Evolutionary conservation across 1,140 invertebrate species (phyloP).

Genomic region (Melanaphis sacchari): DNA sequence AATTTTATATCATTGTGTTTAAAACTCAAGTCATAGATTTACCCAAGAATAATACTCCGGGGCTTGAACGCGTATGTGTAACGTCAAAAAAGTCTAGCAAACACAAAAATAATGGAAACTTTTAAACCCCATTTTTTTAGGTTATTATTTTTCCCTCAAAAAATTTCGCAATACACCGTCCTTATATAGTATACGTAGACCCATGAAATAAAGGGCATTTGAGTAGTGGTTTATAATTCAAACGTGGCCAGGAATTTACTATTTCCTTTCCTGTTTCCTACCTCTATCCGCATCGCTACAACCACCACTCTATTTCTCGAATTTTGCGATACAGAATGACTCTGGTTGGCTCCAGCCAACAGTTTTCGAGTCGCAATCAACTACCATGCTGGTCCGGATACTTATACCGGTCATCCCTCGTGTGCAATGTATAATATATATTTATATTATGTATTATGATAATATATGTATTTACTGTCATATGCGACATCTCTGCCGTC

Average conservation of each 20-base stretch:
- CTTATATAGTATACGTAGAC: background rate
- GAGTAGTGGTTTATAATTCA: conserved; percentile 21
- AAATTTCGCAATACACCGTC: background rate
- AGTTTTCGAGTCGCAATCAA: background rate
- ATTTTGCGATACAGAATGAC: background rate
- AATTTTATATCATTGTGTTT: background rate
- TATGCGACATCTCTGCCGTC: background rate
- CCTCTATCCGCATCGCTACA: background rate
- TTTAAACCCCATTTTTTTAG: background rate
- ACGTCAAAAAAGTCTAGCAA: background rate
- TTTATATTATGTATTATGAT: background rate
- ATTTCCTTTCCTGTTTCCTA: background rate
- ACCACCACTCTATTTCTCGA: background rate
- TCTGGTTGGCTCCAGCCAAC: background rate
- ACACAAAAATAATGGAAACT: background rate
- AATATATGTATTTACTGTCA: background rate
- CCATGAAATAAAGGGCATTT: background rate
- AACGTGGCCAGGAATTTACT: background rate
- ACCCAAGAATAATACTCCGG: background rate
- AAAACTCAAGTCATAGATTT: background rate
- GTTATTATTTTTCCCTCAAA: background rate
- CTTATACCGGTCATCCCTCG: background rate
- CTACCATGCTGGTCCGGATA: background rate
- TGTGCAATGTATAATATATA: background rate
- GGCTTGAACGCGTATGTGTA: background rate